Percentiles rank a stretch among this genome's conserved stretches.
Conservation (phyloP, 2,113 vertebrate species). For the Crotalus horridus region DNA sequence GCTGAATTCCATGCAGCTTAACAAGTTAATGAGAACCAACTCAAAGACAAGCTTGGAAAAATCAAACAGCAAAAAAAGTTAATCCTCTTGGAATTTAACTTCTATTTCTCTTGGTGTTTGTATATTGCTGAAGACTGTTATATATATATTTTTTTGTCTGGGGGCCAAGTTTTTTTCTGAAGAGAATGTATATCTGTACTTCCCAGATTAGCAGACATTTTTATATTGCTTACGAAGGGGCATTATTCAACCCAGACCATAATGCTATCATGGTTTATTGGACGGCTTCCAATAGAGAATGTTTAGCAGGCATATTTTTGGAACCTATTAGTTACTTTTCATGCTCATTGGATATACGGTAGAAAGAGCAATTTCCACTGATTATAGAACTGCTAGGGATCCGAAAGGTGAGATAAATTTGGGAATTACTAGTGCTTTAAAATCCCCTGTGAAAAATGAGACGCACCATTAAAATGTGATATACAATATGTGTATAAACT, state of each 20-base stretch:
- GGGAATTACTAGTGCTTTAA: neutral
- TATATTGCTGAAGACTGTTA: neutral
- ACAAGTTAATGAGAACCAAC: neutral
- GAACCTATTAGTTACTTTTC: neutral
- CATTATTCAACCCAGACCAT: neutral
- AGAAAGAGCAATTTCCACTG: neutral
- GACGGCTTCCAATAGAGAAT: neutral
- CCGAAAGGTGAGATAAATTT: neutral
- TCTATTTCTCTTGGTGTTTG: neutral
- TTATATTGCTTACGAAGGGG: neutral
- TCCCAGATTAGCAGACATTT: neutral
- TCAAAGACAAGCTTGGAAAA: neutral
- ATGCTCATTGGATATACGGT: neutral
- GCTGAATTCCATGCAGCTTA: neutral
- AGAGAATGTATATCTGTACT: neutral
- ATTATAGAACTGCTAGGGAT: neutral
- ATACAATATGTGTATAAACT: neutral
- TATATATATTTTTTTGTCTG: neutral
- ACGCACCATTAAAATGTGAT: neutral
- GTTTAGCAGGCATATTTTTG: neutral
- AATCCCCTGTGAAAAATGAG: neutral
- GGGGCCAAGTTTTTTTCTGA: neutral
- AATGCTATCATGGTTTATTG: neutral
- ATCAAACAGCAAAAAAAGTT: neutral
- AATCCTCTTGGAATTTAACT: neutral